These are phyloP conservation scores for Gambusia yucatana DNA, from an alignment of 2,797 vertebrate species.

Conservation along the genomic window DNA sequence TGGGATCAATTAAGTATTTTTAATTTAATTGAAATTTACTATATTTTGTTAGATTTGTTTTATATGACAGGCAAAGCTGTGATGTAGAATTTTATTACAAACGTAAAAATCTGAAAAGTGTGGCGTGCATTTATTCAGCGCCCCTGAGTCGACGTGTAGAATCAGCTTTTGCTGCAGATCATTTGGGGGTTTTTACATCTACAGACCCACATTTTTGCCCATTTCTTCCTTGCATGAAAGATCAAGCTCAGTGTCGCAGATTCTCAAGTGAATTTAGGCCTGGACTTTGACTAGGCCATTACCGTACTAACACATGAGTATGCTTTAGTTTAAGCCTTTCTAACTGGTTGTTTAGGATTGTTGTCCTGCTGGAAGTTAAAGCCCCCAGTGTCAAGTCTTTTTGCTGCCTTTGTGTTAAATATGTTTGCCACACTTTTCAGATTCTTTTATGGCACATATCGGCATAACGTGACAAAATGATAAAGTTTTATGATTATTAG, in stretches of 20 bases:
- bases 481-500: neutral
- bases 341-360: neutral
- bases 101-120: neutral
- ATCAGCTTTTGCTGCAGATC: neutral
- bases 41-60: neutral
- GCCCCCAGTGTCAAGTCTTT: neutral
- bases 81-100: neutral
- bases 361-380: neutral
- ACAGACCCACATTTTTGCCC: neutral
- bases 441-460: neutral
- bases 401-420: neutral
- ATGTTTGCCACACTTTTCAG: neutral
- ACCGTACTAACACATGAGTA: neutral
- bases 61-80: neutral
- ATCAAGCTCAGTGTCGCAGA: neutral
- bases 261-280: neutral
- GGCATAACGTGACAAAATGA: slow-evolving; percentile 1
- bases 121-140: neutral
- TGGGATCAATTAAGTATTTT: too few species aligned
- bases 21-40: too few species aligned
- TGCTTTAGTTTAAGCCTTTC: neutral
- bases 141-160: neutral
- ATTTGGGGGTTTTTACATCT: slow-evolving; percentile 1
- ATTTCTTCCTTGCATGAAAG: neutral
- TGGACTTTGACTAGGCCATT: neutral